Conservation (phyloP, 2,888 invertebrate genomes). For the Drosophila subsilvestris region DNA sequence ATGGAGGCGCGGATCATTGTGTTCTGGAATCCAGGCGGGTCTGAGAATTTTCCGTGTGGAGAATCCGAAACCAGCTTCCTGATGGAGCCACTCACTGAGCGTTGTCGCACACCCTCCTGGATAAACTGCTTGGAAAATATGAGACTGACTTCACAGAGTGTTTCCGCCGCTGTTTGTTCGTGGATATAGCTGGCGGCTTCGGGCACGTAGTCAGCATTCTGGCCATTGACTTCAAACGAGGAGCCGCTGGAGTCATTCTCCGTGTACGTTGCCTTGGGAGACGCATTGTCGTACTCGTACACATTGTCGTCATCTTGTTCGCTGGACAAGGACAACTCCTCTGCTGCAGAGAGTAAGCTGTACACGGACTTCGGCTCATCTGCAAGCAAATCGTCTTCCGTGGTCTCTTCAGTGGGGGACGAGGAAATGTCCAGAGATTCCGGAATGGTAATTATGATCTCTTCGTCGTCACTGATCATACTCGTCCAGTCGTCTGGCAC, state of each 20-base stretch:
- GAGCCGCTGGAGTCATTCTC: not conserved
- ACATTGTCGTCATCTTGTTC: not conserved
- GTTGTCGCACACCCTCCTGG: slow-evolving; percentile 40
- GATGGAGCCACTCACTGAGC: slow-evolving; percentile 13
- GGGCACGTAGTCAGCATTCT: not conserved
- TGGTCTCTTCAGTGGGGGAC: slow-evolving; percentile 2
- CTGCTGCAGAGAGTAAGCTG: not conserved
- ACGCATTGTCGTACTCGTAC: not conserved
- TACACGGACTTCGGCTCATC: not conserved
- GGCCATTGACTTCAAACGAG: not conserved
- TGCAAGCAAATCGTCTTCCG: slow-evolving; percentile 1
- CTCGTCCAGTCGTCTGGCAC: slow-evolving; percentile 56
- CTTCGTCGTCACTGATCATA: slow-evolving; percentile 48
- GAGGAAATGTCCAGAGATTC: not conserved
- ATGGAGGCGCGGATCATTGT: slow-evolving; percentile 44
- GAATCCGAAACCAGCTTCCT: not conserved
- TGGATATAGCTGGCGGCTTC: not conserved
- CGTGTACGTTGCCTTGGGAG: not conserved
- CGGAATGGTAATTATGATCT: not conserved
- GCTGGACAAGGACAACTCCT: not conserved
- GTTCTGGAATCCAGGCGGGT: slow-evolving; percentile 55
- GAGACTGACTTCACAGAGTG: slow-evolving; percentile 6
- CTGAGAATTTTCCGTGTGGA: not conserved
- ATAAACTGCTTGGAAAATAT: slow-evolving; percentile 57
- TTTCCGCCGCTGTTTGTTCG: not conserved